These are phyloP conservation scores for Crioceris asparagi DNA, from an alignment of 2,888 invertebrate genomes.

Conservation along the genomic window DNA sequence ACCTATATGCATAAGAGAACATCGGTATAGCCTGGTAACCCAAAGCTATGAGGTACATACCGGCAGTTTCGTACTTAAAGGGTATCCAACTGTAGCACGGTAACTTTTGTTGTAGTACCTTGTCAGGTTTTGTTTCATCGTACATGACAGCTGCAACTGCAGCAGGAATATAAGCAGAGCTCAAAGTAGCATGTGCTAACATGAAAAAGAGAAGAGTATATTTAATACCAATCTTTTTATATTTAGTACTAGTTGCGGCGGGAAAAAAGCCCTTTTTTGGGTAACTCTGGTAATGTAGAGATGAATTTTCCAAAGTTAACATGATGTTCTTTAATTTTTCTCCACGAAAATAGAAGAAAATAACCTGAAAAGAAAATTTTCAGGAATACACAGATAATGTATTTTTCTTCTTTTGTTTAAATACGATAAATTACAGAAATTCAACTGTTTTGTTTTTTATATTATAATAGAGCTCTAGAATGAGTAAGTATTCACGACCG, in stretches of 20 bases:
- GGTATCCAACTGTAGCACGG: conserved; percentile 34
- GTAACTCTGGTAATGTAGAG: conserved; percentile 23
- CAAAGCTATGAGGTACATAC: conserved; percentile 27
- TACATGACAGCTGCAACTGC: conserved; percentile 17
- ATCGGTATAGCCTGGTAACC: conserved; percentile 30
- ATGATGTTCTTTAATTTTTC: conserved; percentile 22
- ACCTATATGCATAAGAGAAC: conserved; percentile 27
- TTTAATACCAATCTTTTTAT: conserved; percentile 24
- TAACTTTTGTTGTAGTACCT: conserved; percentile 18
- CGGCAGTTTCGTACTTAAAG: conserved; percentile 26
- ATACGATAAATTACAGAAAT: no score
- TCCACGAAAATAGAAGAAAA: conserved; percentile 27
- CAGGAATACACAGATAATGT: no score
- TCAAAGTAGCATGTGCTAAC: conserved; percentile 27
- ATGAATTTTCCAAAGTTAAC: conserved; percentile 21
- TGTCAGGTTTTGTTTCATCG: conserved; percentile 12
- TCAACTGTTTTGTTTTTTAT: no score
- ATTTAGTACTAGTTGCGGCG: conserved; percentile 19
- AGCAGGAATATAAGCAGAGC: conserved; percentile 28
- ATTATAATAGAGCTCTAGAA: no score
- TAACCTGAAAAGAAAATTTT: conserved; percentile 12
- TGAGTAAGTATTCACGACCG: no score
- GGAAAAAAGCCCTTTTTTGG: conserved; percentile 21
- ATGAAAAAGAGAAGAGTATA: conserved; percentile 26
- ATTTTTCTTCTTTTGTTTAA: no score